Base-by-base conservation (phyloP, 2,888 invertebrate species). In the Drosophila melanosoma region DNA sequence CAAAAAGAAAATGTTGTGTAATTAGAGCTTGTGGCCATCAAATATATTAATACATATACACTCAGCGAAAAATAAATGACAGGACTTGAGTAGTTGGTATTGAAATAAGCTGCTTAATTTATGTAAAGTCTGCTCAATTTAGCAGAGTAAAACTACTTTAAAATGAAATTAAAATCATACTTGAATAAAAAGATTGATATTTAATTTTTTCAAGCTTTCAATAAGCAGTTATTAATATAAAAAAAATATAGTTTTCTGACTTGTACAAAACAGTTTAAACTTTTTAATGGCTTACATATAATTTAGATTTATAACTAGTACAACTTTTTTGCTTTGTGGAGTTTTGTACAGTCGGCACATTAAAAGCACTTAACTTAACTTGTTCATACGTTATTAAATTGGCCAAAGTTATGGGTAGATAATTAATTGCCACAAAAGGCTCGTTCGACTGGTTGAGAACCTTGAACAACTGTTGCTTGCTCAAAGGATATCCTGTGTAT, bases 401-500 rank as follows among this genome's bases (percentile, higher is more conserved):
- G 63, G 58, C 51, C 67, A 79, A 80, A 80, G 79, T 72, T 82
- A 72, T 79, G 65, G 54, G 20, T 83, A 69, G 70, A 72, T 81
- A 86, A 83, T 83, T 83, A 83, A 70, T 53, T 54, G 36, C n/a
- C 52, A 65, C 40, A 64, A 45, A 17, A 61, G 45, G 20, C 38
- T 20, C 23, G 52, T 10, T 23, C n/a, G 38, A 45, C 17, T 36
- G 7, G 17, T 54, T 54, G 23, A 60, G 57, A 59, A 49, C 54
- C 69, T 72, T 59, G 64, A 51, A 49, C 63, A 73, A 63, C 68
- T 72, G 72, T 66, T 67, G 68, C 54, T 66, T 38, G 66, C 36
- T 60, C 5, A 63, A 69, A 68, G 83, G 73, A 88, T 83, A 67
- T 83, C 75, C 81, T 67, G 79, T 10, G 65, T 53, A 69, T 87